Evolutionary conservation across 35 echinoderm and acorn worm genomes (phyloP), one percentile per base, ranked within the genome.

Genomic region (Apostichopus parvimensis): DNA sequence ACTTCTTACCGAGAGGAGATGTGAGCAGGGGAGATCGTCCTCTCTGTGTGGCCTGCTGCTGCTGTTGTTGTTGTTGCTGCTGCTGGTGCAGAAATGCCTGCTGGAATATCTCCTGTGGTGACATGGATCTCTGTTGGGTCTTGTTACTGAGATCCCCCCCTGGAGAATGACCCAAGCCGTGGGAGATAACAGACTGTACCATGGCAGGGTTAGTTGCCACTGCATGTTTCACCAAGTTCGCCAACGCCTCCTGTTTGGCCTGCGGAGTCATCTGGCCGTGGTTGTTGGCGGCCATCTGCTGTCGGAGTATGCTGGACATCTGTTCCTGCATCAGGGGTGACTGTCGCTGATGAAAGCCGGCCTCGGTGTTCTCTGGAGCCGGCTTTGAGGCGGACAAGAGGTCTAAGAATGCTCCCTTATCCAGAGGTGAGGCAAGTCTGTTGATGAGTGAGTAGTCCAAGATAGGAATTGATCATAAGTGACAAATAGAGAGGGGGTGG

Each of bases 151-250:
- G 12, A 45, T 87, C 84, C 2, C 2, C 34, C 34, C 34, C 34
- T 26, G 20, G 0, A 2, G 56, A 23, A 17, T 54, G 85, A 11
- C 22, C 20, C 57, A 87, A 28, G 12, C 85, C 92, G 56, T 80
- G 92, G 5, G 85, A 78, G 45, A 93, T 90, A 20, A 93, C 54
- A 22, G 92, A 92, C 21, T 87, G 87, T 22, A 87, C 95, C 76
- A 94, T 79, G 77, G 89, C 90, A 23, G 95, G 95, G 87, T 96
- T 96, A 13, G 80, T 85, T 8, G 83, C 79, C 55, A 59, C 81
- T 14, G 95, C 95, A 9, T 94, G 95, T 26, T 91, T 91, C 22
- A 96, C 88, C 59, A 96, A 64, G 89, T 92, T 86, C 10, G 90
- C 61, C 1, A 96, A 57, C 0, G 90, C 86, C 90, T 96, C 95